Conservation (phyloP, 2,888 invertebrate genomes). For the Sinohyriopsis cumingii region DNA sequence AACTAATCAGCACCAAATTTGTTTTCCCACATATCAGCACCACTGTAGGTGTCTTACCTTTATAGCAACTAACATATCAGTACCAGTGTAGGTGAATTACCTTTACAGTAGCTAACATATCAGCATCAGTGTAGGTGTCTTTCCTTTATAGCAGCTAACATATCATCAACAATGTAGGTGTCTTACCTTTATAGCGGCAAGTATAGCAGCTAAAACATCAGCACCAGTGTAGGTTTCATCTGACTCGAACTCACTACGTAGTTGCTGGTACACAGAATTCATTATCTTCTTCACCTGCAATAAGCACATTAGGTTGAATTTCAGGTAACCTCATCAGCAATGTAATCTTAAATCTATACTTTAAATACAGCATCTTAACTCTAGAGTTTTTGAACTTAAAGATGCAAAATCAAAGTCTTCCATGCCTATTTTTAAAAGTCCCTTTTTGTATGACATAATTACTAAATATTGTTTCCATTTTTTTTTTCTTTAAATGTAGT, state of each 20-base stretch:
- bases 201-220: constrained; percentile 57
- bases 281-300: constrained; percentile 68
- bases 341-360: not conserved
- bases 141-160: constrained; percentile 63
- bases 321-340: not conserved
- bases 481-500: too few species aligned
- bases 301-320: constrained; percentile 1
- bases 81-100: constrained; percentile 26
- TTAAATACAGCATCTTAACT: too few species aligned
- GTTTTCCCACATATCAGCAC: too few species aligned
- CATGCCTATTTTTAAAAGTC: too few species aligned
- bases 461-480: too few species aligned
- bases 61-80: too few species aligned
- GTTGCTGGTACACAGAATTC: constrained; percentile 64
- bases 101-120: constrained; percentile 30
- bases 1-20: constrained; percentile 11
- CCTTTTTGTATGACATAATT: too few species aligned
- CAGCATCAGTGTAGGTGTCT: constrained; percentile 40
- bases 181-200: constrained; percentile 63
- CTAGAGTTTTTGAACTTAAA: too few species aligned
- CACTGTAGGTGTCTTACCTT: too few species aligned
- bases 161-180: not conserved
- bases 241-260: constrained; percentile 57
- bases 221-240: constrained; percentile 58
- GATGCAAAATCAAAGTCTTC: too few species aligned